These are phyloP conservation scores for Chiloscyllium plagiosum DNA, from an alignment of 2,113 vertebrate species.

Conservation along the genomic window DNA sequence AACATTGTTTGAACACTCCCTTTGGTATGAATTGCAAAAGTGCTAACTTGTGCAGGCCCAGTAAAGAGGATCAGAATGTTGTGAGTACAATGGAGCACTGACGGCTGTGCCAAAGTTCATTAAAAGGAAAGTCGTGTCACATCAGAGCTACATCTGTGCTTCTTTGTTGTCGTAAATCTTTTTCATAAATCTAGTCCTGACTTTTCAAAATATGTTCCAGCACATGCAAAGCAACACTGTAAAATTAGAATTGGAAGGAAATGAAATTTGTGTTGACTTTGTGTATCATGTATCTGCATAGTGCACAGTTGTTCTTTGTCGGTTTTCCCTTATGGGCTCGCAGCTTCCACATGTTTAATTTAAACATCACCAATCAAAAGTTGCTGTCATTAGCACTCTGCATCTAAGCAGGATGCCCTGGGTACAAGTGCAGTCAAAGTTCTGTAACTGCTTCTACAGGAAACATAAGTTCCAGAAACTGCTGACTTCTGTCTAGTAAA, in stretches of 20 bases:
- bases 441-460: conserved; percentile 12
- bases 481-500: conserved; percentile 27
- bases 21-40: background rate
- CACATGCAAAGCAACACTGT: background rate
- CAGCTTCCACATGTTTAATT: conserved; percentile 8
- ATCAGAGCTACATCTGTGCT: background rate
- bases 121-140: background rate
- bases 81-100: background rate
- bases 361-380: background rate
- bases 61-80: background rate
- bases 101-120: background rate
- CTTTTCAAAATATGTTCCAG: background rate
- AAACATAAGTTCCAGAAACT: background rate
- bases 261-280: conserved; percentile 4
- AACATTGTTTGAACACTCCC: background rate
- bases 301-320: conserved; percentile 3
- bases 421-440: conserved; percentile 13
- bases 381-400: background rate
- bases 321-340: background rate
- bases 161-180: background rate
- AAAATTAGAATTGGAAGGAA: conserved; percentile 28
- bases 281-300: background rate
- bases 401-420: background rate
- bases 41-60: background rate
- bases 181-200: background rate